Base-by-base conservation (phyloP, 2,797 vertebrate species). In the Carcharodon carcharias region DNA sequence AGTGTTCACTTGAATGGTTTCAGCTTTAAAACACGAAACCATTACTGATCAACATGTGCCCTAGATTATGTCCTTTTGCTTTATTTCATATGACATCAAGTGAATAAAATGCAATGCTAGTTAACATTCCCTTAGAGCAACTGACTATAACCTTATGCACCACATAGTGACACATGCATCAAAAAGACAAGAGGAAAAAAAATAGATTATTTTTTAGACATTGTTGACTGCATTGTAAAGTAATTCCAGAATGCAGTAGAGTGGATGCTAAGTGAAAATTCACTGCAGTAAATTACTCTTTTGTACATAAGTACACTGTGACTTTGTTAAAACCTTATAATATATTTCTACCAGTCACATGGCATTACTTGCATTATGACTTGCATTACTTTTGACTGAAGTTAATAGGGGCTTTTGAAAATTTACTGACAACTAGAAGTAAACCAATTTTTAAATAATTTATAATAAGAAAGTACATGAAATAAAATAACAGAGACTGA, bases 1-100 rank as follows among this genome's bases (percentile, higher is more conserved):
- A 71, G 50, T 58, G 71, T 16, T 73, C 31, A 95, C 50, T 77
- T 95, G 31, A 95, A 95, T 77, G n/a, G 67, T 54, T 56, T 77
- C 67, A 73, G 45, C 45, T 95, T 95, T 77, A 71, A 58, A 73
- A 95, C 31, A 95, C 14, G 56, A 16, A 63, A 73, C 45, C 40
- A 58, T 58, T 95, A 95, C 89, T 77, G 21, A 95, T 95, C 45
- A 73, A 95, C 94, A 95, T 35, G 69, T 95, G 94, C 54, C 50
- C 65, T 50, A 69, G 45, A 50, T 95, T 95, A 69, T 69, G 23
- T 26, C n/a, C 26, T 31, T 69, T 95, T 94, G 63, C 91, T 95
- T 71, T 77, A 73, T 58, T 28, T 95, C 77, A 95, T 54, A 21
- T 95, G 94, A 54, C 69, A 71, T 77, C 50, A 73, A 95, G 45